Conservation (phyloP, 2,113 vertebrate genomes). For the Nettapus auritus region DNA sequence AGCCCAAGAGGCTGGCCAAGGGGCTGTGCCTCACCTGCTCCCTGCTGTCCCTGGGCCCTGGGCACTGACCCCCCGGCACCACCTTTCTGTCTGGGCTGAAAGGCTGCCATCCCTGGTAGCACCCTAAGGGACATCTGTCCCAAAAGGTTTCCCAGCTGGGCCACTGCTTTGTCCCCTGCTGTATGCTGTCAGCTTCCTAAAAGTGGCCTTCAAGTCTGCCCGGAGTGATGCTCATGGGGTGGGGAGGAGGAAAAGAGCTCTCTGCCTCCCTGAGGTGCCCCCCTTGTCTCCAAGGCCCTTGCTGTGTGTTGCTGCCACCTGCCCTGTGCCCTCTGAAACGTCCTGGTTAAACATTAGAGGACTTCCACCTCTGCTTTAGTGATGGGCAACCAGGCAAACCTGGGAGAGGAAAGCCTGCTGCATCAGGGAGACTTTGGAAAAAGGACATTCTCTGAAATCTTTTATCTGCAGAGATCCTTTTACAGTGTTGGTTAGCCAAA, state of each 20-base stretch:
- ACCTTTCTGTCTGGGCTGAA: not conserved
- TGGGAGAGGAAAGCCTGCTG: not conserved
- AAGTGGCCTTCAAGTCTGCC: not conserved
- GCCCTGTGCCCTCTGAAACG: accelerated
- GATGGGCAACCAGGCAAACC: not conserved
- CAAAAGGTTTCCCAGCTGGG: not conserved
- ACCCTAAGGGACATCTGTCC: not conserved
- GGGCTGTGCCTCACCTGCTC: not conserved
- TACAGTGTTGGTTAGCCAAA: not conserved
- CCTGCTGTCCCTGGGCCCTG: not conserved
- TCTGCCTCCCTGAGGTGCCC: not conserved
- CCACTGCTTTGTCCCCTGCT: not conserved
- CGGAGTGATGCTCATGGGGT: not conserved
- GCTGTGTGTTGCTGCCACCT: not conserved
- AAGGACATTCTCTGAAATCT: not conserved
- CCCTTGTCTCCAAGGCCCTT: not conserved
- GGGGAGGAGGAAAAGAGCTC: not conserved
- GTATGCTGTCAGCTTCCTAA: not conserved
- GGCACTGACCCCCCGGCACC: accelerated
- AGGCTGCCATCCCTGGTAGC: not conserved
- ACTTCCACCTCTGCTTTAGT: not conserved
- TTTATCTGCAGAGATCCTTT: not conserved
- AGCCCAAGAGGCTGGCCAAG: not conserved
- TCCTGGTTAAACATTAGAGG: not conserved
- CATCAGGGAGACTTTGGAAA: not conserved